These are phyloP conservation scores for Petromus typicus DNA, from an alignment of 2,113 vertebrate species.

Conservation along the genomic window DNA sequence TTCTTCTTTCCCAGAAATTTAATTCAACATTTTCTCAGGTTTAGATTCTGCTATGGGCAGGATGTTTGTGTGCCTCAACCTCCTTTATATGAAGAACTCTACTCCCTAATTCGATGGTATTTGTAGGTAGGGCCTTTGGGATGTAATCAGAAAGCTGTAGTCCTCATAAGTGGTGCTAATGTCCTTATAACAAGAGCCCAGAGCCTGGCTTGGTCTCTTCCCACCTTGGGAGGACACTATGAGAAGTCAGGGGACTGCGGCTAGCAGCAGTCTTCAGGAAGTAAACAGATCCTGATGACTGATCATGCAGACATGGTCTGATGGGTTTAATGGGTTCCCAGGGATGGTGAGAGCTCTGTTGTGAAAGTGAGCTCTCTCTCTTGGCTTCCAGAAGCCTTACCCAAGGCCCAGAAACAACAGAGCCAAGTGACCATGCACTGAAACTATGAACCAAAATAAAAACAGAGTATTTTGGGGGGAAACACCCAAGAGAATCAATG, in stretches of 20 bases:
- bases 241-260: neutral
- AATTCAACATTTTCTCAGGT: neutral
- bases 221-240: neutral
- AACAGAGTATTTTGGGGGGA: no score
- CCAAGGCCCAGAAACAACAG: neutral
- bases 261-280: neutral
- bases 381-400: neutral
- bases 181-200: neutral
- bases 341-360: neutral
- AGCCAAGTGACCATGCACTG: neutral
- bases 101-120: neutral
- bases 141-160: neutral
- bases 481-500: neutral
- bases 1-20: neutral
- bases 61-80: neutral
- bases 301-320: neutral
- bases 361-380: neutral
- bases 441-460: neutral
- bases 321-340: neutral
- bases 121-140: neutral
- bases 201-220: neutral
- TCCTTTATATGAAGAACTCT: neutral
- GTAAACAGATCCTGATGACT: neutral
- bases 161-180: neutral
- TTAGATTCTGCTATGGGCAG: neutral